phyloP scores from a whole-genome alignment of 2,797 vertebrate genomes.

The Epinephelus malabaricus region DNA sequence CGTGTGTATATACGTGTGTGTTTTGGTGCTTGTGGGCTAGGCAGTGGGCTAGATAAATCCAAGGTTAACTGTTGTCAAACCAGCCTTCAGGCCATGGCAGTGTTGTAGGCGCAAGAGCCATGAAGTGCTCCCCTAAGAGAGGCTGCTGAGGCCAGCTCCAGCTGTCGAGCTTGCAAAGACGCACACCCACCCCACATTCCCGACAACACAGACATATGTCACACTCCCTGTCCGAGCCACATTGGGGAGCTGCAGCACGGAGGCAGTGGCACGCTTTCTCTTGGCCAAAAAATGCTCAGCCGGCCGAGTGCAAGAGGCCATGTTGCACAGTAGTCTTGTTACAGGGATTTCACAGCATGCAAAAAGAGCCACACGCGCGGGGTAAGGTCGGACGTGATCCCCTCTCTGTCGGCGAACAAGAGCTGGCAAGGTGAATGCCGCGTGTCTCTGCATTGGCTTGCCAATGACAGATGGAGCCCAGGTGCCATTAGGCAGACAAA shows the following conservation, averaged over 20 bases:
- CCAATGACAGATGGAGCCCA: constrained; percentile 84
- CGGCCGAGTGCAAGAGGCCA: constrained; percentile 46
- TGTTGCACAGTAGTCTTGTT: constrained; percentile 49
- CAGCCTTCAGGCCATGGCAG: constrained; percentile 76
- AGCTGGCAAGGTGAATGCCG: constrained; percentile 81
- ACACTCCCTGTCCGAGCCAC: constrained; percentile 51
- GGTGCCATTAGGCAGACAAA: constrained; percentile 87
- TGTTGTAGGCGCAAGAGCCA: constrained; percentile 66
- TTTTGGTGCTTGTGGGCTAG: constrained; percentile 43
- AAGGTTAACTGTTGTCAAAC: constrained; percentile 85
- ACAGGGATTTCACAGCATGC: constrained; percentile 65
- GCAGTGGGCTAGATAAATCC: constrained; percentile 74
- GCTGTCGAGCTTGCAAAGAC: constrained; percentile 70
- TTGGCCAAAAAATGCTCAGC: constrained; percentile 38
- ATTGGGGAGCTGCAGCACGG: constrained; percentile 54
- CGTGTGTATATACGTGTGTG: constrained; percentile 9
- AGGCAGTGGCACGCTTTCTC: constrained; percentile 58
- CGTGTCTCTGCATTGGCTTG: constrained; percentile 64
- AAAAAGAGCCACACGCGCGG: constrained; percentile 27
- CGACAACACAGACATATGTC: constrained; percentile 79
- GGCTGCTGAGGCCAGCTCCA: constrained; percentile 72
- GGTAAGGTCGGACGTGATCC: constrained; percentile 60
- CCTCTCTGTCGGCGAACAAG: constrained; percentile 54
- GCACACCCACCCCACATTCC: constrained; percentile 44
- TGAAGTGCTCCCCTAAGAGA: constrained; percentile 80